Evolutionary conservation across 2,113 vertebrate genomes (phyloP).

Genomic region (Scopus umbretta): DNA sequence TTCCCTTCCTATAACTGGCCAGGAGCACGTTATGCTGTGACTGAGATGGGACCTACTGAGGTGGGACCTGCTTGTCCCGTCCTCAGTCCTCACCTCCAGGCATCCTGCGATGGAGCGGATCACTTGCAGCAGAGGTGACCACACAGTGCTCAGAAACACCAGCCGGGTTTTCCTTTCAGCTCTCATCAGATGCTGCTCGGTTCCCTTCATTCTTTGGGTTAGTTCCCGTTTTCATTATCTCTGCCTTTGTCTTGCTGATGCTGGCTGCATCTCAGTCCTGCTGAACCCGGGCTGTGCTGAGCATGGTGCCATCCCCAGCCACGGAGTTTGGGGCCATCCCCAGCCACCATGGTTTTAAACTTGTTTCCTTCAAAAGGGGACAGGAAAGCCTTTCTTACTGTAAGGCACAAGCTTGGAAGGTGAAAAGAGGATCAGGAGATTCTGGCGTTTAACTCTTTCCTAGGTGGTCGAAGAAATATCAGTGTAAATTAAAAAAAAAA

Average conservation of each 20-base stretch:
- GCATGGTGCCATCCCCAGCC: background rate
- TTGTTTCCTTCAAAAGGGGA: background rate
- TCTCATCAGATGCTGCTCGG: background rate
- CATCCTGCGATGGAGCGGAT: background rate
- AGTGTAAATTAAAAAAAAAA: background rate
- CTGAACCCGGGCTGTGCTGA: background rate
- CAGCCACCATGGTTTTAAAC: background rate
- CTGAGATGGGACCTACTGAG: background rate
- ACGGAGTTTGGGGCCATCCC: no score
- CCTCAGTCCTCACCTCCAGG: background rate
- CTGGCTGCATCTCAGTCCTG: background rate
- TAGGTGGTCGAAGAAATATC: background rate
- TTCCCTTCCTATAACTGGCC: background rate
- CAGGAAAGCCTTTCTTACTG: background rate
- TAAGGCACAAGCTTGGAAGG: background rate
- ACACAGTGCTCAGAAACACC: background rate
- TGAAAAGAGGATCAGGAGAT: background rate
- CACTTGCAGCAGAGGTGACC: background rate
- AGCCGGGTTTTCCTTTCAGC: background rate
- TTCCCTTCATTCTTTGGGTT: background rate
- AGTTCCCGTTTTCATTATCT: background rate
- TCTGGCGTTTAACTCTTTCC: background rate
- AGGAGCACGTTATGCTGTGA: no score
- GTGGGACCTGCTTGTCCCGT: background rate
- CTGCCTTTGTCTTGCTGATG: background rate